Base-by-base conservation (phyloP, 2,113 vertebrate genomes). In the Ctenomys sociabilis region DNA sequence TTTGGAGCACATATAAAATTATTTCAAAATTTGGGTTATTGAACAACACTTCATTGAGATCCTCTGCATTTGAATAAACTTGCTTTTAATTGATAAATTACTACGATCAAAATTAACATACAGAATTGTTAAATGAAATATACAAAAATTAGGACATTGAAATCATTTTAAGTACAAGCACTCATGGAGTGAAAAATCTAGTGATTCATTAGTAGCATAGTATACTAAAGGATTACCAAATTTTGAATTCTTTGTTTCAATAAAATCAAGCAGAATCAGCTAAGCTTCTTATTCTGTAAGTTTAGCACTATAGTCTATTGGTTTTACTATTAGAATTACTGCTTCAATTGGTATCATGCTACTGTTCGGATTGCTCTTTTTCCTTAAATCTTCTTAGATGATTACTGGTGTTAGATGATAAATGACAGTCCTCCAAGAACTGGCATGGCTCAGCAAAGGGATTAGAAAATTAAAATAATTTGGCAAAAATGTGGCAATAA, bases 1-100 rank as follows among this genome's bases (percentile, higher is more conserved):
- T 63, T 93, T 61, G 52, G 72, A 66, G 3, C 64, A 78, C 11
- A 75, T 12, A 96, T 12, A 96, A 90, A 90, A 93, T 59, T 49
- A 19, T 37, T 70, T 68, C 73, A 10, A 40, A 84, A 80, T 95
- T 91, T 82, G 45, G 54, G 52, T 92, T 84, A 59, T 64, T 94
- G 37, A 91, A 68, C 28, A 43, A 61, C 24, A 91, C 2, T 86
- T 68, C 12, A 63, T 80, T 28, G 43, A 75, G 17, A 14, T 81
- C 32, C 52, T 45, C 16, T 7, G 80, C 30, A 66, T 40, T 75
- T 84, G 70, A 95, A 64, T 85, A 40, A 91, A 57, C 40, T 72
- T 57, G 49, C 63, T 97, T 97, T 92, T 82, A 85, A 73, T 70
- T 92, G 2, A 64, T 63, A 93, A 78, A 81, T 40, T 77, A 91